Percentiles rank a stretch among this genome's conserved stretches.
Conservation (phyloP, 2,888 invertebrate species). For the Heliconius sara region DNA sequence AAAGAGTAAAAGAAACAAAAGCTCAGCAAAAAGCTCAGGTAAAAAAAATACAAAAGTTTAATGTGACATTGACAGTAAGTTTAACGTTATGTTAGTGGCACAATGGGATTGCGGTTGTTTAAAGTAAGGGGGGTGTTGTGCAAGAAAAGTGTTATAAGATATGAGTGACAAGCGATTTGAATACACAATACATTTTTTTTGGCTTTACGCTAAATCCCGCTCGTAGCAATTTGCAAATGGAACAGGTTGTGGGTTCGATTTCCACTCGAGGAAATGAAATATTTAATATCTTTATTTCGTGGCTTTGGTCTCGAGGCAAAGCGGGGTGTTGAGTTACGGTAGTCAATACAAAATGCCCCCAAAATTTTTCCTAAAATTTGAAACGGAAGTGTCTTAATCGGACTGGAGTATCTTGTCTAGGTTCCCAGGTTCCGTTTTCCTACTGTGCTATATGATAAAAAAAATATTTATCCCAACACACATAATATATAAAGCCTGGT, state of each 20-base stretch:
- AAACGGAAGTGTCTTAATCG: background rate
- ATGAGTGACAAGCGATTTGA: constrained; percentile 2
- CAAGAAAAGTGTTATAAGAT: background rate
- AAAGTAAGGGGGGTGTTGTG: constrained; percentile 55
- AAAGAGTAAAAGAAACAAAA: constrained; percentile 35
- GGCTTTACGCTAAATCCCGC: too few species aligned
- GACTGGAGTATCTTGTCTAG: too few species aligned
- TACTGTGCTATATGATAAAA: background rate
- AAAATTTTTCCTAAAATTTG: background rate
- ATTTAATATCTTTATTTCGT: background rate
- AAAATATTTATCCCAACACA: too few species aligned
- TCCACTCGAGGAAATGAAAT: background rate
- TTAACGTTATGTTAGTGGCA: constrained; percentile 46
- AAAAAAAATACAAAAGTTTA: constrained; percentile 44
- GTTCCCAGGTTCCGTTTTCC: background rate
- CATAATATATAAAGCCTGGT: too few species aligned
- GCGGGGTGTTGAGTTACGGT: background rate
- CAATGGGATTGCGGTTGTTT: constrained; percentile 67
- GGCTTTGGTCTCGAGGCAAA: background rate
- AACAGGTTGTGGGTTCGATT: background rate
- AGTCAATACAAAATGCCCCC: background rate
- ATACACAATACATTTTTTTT: background rate
- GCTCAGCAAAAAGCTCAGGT: constrained; percentile 29
- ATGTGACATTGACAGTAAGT: constrained; percentile 58
- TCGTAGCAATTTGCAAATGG: too few species aligned